Conservation (phyloP, 2,888 invertebrate species). For the Nemotelus nigrinus region DNA sequence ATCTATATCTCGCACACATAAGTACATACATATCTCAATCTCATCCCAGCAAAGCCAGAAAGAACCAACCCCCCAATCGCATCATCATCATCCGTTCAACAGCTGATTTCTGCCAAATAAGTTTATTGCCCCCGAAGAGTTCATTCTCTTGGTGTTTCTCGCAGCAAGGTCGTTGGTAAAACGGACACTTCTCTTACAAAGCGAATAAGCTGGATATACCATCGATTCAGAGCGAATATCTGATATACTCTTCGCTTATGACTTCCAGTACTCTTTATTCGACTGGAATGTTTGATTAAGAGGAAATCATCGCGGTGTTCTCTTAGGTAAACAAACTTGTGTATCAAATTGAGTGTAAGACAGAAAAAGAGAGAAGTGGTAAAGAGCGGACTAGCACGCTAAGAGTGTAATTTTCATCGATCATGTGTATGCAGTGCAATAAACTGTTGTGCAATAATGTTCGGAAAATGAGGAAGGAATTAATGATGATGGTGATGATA, state of each 20-base stretch:
- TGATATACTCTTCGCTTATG: neutral
- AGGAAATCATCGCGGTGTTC: neutral
- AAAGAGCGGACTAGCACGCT: neutral
- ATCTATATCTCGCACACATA: neutral
- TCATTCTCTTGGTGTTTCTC: neutral
- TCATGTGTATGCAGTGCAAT: neutral
- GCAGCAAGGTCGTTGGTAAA: constrained; percentile 33
- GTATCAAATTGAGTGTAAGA: neutral
- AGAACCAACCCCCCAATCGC: neutral
- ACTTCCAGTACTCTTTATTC: neutral
- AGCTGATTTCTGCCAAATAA: constrained; percentile 44
- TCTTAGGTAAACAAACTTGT: neutral
- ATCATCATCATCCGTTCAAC: constrained; percentile 9
- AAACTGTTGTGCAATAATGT: constrained; percentile 19
- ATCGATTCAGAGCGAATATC: neutral
- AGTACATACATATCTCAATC: neutral
- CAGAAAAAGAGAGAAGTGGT: neutral
- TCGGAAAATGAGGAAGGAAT: too few species aligned
- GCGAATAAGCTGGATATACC: neutral
- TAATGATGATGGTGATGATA: too few species aligned
- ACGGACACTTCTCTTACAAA: neutral
- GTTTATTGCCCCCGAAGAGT: constrained; percentile 16
- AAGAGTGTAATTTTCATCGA: neutral
- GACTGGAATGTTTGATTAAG: neutral
- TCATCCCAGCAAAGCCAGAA: neutral